Evolutionary conservation across 2,888 invertebrate genomes (phyloP).

Genomic region (Charanyca ferruginea): DNA sequence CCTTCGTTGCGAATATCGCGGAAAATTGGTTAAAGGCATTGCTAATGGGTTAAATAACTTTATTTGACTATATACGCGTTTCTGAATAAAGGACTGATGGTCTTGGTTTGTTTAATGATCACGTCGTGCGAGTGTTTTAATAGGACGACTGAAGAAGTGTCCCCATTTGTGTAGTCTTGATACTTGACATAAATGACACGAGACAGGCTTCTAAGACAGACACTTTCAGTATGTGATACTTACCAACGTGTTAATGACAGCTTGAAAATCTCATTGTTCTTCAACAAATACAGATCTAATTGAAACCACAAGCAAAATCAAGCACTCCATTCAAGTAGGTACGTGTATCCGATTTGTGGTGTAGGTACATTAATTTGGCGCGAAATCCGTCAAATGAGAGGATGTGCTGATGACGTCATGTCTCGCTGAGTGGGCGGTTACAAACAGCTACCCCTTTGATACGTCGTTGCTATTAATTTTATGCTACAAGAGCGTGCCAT

Average conservation of each 20-base stretch:
- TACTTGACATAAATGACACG: slow-evolving; percentile 10
- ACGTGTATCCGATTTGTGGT: slow-evolving; percentile 46
- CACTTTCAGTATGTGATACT: not conserved
- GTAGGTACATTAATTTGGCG: slow-evolving; percentile 35
- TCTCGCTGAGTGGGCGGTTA: slow-evolving; percentile 30
- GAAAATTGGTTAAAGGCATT: slow-evolving; percentile 31
- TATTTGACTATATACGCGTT: slow-evolving; percentile 1
- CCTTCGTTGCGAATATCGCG: slow-evolving; percentile 1
- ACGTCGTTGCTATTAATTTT: slow-evolving; percentile 34
- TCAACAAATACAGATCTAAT: slow-evolving; percentile 33
- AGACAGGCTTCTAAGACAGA: not conserved
- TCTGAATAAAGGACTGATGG: not conserved
- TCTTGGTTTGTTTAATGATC: slow-evolving; percentile 11
- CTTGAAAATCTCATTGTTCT: slow-evolving; percentile 24
- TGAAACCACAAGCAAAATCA: slow-evolving; percentile 36
- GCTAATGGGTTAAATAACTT: slow-evolving; percentile 21
- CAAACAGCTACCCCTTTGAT: slow-evolving; percentile 39
- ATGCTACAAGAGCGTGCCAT: slow-evolving; percentile 16
- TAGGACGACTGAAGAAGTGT: not conserved
- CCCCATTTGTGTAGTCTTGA: slow-evolving; percentile 12
- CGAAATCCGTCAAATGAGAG: slow-evolving; percentile 28
- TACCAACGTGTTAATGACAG: slow-evolving; percentile 9
- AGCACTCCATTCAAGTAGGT: slow-evolving; percentile 28
- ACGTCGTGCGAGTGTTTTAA: not conserved
- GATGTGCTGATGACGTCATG: slow-evolving; percentile 46